Base-by-base conservation (phyloP, 2,113 vertebrate species). In the Pao palembangensis region DNA sequence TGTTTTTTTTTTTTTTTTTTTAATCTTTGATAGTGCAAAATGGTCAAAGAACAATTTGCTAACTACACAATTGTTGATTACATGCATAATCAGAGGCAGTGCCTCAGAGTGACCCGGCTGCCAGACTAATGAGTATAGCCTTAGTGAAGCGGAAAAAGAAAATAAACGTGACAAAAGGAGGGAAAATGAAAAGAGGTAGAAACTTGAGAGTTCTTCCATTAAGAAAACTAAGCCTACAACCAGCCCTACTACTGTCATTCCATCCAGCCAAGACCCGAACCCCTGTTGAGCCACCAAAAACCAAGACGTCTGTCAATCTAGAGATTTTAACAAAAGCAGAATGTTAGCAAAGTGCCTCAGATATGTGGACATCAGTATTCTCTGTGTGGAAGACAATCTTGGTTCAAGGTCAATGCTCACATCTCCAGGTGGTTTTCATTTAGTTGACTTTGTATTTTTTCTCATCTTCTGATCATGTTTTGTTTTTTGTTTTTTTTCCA, bases 1-100 rank as follows among this genome's bases (percentile, higher is more conserved):
- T 41, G 51, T 43, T 8, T 21, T 1, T 42, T 71, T 78, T 23
- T 71, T 78, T 23, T 23, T 23, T 3, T 23, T 23, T 3, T 23
- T 23, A 2, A 3, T 56, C 73, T 85, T 80, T 82, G 71, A 81
- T 81, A 61, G 64, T 44, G n/a, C 48, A 61, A 58, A 31, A 65
- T 65, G 68, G 60, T 67, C 57, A 64, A 23, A 70, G 46, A 15
- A n/a, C 17, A n/a, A 17, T 67, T 49, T 64, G 16, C 46, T 50
- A 52, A 67, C 70, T 52, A 69, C 64, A 79, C 73, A 53, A 70
- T 67, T 34, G n/a, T 70, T 48, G 68, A 55, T 52, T 61, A 34
- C 28, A 31, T 6, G 28, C 6, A 31, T 8, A 23, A 23, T 28
- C 6, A 28, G 25, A 28, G 6, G 6, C 25, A 28, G 25, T 28